Base-by-base conservation (phyloP, 2,113 vertebrate species). In the Epinephelus moara region DNA sequence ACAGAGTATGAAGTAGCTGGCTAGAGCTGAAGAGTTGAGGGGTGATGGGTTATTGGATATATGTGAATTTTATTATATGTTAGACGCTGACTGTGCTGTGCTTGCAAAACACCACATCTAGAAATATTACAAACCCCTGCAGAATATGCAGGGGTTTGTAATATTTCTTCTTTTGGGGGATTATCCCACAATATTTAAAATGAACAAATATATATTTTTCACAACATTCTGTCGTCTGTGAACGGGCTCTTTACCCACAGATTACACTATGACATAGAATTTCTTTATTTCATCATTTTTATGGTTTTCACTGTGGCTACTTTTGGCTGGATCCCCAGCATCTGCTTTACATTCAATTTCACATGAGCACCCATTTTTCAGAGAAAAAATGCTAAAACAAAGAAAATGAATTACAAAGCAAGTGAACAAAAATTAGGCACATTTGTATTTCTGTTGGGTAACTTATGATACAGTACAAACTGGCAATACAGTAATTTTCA, bases 331-430 rank as follows among this genome's bases (percentile, higher is more conserved):
- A 80, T 57, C 47, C 52, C 53, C 49, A 55, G 40, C 76, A 78
- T 87, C 87, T 89, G 76, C 57, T 79, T 55, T 74, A 69, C 57
- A 80, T 80, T 77, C 47, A 3, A 66, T 77, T 70, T 84, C 62
- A 73, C 56, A 57, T 52, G 52, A 73, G 56, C 11, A 15, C 33
- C 45, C n/a, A 57, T 71, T 75, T 64, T 75, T 73, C 74, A 73
- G 7, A 37, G n/a, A n/a, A 0, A 64, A 84, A 84, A 50, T 4
- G 27, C 15, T 63, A n/a, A 45, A 70, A 88, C 71, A 79, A 88
- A 67, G 55, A 71, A 21, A 73, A 85, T 57, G 45, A 85, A 87
- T 87, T 77, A 76, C 47, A 85, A 70, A 78, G 55, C 13, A 8
- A 75, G 47, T 4, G 52, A 74, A 72, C 19, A 67, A 11, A 33